Evolutionary conservation across 1,140 invertebrate genomes (phyloP).

Genomic region (Ceratoteleas bidentatus): DNA sequence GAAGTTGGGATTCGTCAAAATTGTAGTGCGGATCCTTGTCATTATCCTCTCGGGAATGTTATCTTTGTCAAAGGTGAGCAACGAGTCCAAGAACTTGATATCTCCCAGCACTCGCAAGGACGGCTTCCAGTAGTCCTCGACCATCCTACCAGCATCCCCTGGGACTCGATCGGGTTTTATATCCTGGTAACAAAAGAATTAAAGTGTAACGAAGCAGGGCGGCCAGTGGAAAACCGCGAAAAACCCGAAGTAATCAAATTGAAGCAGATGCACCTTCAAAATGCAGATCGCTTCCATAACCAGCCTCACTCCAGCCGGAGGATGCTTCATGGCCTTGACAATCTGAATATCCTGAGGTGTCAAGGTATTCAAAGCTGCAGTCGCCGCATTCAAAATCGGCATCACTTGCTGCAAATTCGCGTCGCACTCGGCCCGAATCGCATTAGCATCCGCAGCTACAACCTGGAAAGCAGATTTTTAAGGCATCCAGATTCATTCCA

Average conservation of each 20-base stretch:
- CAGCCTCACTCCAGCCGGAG: slow-evolving; percentile 94
- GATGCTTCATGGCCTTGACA: slow-evolving; percentile 98
- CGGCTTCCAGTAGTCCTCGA: slow-evolving; percentile 96
- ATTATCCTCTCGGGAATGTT: slow-evolving; percentile 92
- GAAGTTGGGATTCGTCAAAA: slow-evolving; percentile 92
- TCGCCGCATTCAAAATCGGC: slow-evolving; percentile 94
- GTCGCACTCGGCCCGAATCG: slow-evolving; percentile 97
- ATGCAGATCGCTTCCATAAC: slow-evolving; percentile 99
- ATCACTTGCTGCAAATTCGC: slow-evolving; percentile 95
- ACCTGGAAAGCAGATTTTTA: slow-evolving; percentile 49
- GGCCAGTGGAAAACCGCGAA: too few relatives aligned
- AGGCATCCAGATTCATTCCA: slow-evolving; percentile 67
- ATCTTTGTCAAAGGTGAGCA: slow-evolving; percentile 95
- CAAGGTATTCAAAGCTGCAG: slow-evolving; percentile 94
- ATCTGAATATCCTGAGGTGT: slow-evolving; percentile 96
- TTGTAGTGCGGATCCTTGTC: slow-evolving; percentile 89
- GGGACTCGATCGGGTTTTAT: slow-evolving; percentile 92
- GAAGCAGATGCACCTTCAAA: slow-evolving; percentile 84
- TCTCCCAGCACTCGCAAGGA: slow-evolving; percentile 95
- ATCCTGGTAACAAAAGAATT: slow-evolving; percentile 79
- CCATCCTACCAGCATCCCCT: slow-evolving; percentile 85
- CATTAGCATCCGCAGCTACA: slow-evolving; percentile 84
- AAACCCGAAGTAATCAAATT: not conserved
- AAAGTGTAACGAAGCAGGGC: not conserved
- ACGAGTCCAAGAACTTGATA: slow-evolving; percentile 91